Percentiles rank a stretch among this genome's conserved stretches.
Conservation (phyloP, 1,140 invertebrate genomes). For the Calycopis cecrops region DNA sequence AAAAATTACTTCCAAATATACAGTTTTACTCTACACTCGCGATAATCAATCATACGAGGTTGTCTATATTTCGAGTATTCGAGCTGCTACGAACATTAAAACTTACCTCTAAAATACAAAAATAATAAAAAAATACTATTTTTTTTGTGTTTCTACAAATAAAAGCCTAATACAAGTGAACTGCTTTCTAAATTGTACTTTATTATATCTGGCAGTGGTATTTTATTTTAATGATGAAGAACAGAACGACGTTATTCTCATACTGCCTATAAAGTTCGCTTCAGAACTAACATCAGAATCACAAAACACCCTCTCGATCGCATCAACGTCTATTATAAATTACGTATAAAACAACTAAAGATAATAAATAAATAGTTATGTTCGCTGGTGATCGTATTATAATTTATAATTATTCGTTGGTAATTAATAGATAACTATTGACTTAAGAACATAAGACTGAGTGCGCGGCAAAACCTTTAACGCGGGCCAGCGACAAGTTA, state of each 20-base stretch:
- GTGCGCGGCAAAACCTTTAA: slow-evolving; percentile 39
- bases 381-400: slow-evolving; percentile 23
- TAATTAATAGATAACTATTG: slow-evolving; percentile 24
- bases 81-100: slow-evolving; percentile 32
- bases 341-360: slow-evolving; percentile 35
- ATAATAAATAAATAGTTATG: slow-evolving; percentile 59
- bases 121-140: slow-evolving; percentile 28
- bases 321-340: slow-evolving; percentile 4
- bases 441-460: slow-evolving; percentile 60
- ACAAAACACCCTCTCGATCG: not conserved
- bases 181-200: slow-evolving; percentile 53
- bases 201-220: slow-evolving; percentile 60
- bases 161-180: slow-evolving; percentile 17
- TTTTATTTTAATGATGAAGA: slow-evolving; percentile 22
- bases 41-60: slow-evolving; percentile 36
- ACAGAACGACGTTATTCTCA: slow-evolving; percentile 34
- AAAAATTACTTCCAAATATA: slow-evolving; percentile 42
- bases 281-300: slow-evolving; percentile 12
- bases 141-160: slow-evolving; percentile 25
- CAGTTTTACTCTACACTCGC: slow-evolving; percentile 26
- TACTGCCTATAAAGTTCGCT: slow-evolving; percentile 27
- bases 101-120: slow-evolving; percentile 29
- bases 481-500: slow-evolving; percentile 37
- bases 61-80: slow-evolving; percentile 36
- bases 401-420: slow-evolving; percentile 5